Conservation (phyloP, 2,888 invertebrate species). For the Mamestra brassicae region DNA sequence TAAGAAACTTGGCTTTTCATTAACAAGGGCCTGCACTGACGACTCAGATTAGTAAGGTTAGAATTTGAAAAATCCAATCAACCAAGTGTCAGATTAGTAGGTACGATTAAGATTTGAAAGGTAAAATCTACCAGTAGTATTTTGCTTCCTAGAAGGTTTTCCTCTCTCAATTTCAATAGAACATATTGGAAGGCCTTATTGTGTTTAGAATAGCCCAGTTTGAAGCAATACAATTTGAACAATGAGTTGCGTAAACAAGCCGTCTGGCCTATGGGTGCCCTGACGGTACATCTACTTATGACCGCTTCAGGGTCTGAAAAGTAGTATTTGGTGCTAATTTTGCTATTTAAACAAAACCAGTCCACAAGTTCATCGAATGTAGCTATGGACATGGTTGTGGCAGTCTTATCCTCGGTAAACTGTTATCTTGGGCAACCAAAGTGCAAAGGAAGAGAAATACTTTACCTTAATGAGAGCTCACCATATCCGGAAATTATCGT, state of each 20-base stretch:
- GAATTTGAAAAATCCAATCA: no score
- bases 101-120: neutral
- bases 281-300: neutral
- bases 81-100: neutral
- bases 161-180: no score
- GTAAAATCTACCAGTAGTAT: neutral
- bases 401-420: neutral
- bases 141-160: neutral
- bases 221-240: neutral
- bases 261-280: neutral
- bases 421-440: neutral
- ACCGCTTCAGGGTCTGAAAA: neutral
- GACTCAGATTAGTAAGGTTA: neutral
- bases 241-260: neutral
- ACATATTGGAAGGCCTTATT: neutral
- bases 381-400: neutral
- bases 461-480: slow-evolving; percentile 16
- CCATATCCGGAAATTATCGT: no score
- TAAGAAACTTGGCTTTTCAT: no score
- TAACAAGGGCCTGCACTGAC: no score
- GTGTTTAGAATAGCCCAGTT: neutral
- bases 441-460: neutral
- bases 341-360: neutral
- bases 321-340: slow-evolving; percentile 14
- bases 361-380: neutral